phyloP scores from a whole-genome alignment of 2,888 invertebrate species.

The Drosophila cognata region DNA sequence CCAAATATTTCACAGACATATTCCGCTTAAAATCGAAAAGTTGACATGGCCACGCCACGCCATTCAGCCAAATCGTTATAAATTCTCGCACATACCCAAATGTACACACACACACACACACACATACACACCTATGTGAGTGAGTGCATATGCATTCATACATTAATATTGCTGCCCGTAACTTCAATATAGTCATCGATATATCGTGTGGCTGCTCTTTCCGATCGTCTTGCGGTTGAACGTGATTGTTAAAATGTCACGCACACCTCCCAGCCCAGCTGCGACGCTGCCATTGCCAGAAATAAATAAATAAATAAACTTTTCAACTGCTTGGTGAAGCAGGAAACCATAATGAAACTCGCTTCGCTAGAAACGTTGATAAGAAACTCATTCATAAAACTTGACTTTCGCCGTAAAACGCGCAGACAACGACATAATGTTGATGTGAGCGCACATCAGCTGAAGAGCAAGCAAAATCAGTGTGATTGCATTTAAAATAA shows the following conservation, averaged over 20 bases:
- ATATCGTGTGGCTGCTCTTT: constrained; percentile 45
- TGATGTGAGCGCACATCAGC: neutral
- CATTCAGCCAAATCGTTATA: constrained; percentile 62
- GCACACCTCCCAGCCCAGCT: constrained; percentile 44
- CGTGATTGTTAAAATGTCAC: constrained; percentile 83
- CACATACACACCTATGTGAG: neutral
- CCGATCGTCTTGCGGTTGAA: constrained; percentile 66
- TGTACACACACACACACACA: neutral
- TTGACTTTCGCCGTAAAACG: constrained; percentile 14
- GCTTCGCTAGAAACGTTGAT: constrained; percentile 47
- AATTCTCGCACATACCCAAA: constrained; percentile 19
- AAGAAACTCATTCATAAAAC: constrained; percentile 69
- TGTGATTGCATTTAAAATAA: neutral
- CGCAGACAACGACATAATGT: constrained; percentile 3
- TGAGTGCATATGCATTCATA: neutral
- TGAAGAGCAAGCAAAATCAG: neutral
- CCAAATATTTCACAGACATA: constrained; percentile 30
- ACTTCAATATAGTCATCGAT: constrained; percentile 52
- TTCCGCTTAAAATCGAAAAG: constrained; percentile 15
- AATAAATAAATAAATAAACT: constrained; percentile 28
- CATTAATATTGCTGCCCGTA: constrained; percentile 33
- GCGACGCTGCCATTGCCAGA: constrained; percentile 7
- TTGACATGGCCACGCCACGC: constrained; percentile 50
- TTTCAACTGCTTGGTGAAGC: constrained; percentile 9
- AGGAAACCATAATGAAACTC: constrained; percentile 44